phyloP scores from a whole-genome alignment of 2,797 vertebrate genomes.

The Phyllotis vaccarum region DNA sequence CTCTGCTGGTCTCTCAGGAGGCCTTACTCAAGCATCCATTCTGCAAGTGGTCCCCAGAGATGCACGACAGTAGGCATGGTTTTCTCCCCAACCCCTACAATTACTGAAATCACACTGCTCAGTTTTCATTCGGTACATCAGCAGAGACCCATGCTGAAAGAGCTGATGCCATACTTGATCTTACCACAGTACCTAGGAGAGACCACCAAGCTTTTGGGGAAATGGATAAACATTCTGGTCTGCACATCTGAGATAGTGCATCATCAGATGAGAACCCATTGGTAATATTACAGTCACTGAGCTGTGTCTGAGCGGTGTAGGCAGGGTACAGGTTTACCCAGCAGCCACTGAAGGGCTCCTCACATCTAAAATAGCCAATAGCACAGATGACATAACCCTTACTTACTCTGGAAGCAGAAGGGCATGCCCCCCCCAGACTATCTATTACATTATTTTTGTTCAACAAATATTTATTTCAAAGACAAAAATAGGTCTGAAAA shows the following conservation, averaged over 20 bases:
- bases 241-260: background rate
- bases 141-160: rapidly evolving
- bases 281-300: too few species aligned
- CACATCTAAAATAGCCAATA: background rate
- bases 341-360: conserved; percentile 33
- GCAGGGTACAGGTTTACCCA: background rate
- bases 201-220: background rate
- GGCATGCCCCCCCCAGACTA: conserved; percentile 9
- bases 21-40: background rate
- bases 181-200: rapidly evolving
- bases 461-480: conserved; percentile 67
- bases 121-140: too few species aligned
- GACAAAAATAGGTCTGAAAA: conserved; percentile 69
- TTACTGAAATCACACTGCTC: background rate
- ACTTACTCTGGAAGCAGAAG: conserved; percentile 9
- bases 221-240: background rate
- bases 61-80: too few species aligned
- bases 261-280: background rate
- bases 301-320: too few species aligned
- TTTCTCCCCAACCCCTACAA: background rate
- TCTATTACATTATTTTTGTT: conserved; percentile 29
- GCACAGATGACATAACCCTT: background rate
- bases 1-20: background rate
- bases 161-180: background rate
- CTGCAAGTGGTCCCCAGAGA: background rate